Conservation (phyloP, 2,888 invertebrate genomes). For the Encarsia formosa region DNA sequence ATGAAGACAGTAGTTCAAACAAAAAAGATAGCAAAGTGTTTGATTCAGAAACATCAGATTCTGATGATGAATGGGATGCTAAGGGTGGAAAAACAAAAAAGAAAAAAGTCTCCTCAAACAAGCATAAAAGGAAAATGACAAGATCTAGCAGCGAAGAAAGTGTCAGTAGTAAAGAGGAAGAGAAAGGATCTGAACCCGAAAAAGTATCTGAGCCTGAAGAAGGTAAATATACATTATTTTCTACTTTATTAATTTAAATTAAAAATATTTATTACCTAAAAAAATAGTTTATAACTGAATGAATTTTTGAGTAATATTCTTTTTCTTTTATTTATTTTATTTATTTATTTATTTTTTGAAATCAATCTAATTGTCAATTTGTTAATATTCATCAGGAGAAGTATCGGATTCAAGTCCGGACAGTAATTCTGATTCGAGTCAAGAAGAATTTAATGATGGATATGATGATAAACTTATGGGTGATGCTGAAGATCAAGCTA, state of each 20-base stretch:
- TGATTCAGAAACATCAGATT: slow-evolving; percentile 56
- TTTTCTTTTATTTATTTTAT: not conserved
- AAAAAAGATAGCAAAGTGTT: slow-evolving; percentile 36
- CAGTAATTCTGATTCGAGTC: slow-evolving; percentile 63
- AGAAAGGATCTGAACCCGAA: no score
- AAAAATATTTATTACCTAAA: not conserved
- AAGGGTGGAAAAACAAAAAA: slow-evolving; percentile 49
- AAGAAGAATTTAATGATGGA: slow-evolving; percentile 92
- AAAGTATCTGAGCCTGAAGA: slow-evolving; percentile 72
- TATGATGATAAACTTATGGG: slow-evolving; percentile 97
- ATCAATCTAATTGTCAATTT: not conserved
- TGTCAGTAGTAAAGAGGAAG: slow-evolving; percentile 50
- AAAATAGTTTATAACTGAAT: not conserved
- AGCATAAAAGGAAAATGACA: slow-evolving; percentile 51
- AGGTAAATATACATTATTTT: slow-evolving; percentile 52
- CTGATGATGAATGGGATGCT: slow-evolving; percentile 54
- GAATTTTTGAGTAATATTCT: not conserved
- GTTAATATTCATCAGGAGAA: slow-evolving; percentile 59
- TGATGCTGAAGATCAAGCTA: slow-evolving; percentile 88
- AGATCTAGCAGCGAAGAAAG: slow-evolving; percentile 51
- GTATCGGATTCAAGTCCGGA: slow-evolving; percentile 64
- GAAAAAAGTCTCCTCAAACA: slow-evolving; percentile 47
- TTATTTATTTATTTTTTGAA: not conserved
- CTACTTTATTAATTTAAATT: not conserved
- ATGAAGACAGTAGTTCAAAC: slow-evolving; percentile 39